Evolutionary conservation across 2,888 invertebrate genomes (phyloP).

Genomic region (Philhelius pedissequus): DNA sequence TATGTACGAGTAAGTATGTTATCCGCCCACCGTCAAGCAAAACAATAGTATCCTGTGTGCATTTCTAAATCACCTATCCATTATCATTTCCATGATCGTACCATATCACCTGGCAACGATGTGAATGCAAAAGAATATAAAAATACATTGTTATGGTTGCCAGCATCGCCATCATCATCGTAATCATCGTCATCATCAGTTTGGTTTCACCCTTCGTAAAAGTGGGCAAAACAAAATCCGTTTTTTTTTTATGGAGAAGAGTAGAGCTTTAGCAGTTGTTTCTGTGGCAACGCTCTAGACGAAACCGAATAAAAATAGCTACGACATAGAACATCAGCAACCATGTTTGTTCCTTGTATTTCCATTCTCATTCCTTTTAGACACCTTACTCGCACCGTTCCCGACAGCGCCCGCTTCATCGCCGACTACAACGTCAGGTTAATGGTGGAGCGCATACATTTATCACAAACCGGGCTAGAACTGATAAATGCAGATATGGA

Average conservation of each 20-base stretch:
- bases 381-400: background rate
- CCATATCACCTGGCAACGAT: conserved; percentile 62
- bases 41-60: background rate
- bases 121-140: conserved; percentile 39
- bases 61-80: background rate
- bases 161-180: conserved; percentile 23
- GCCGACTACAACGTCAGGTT: conserved; percentile 13
- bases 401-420: background rate
- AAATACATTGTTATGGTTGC: conserved; percentile 63
- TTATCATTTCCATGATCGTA: conserved; percentile 51
- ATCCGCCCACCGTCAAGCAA: background rate
- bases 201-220: conserved; percentile 58
- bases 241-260: background rate
- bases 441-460: conserved; percentile 57
- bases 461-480: conserved; percentile 17
- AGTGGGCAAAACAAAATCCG: conserved; percentile 15
- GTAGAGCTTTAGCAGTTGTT: conserved; percentile 23
- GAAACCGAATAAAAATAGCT: conserved; percentile 27
- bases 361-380: conserved; percentile 12
- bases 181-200: conserved; percentile 36
- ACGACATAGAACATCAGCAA: conserved; percentile 41
- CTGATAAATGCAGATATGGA: background rate
- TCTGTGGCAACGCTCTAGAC: conserved; percentile 44
- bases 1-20: too few relatives aligned
- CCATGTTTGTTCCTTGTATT: conserved; percentile 37